Conservation (phyloP, 2,113 vertebrate species). For the Cygnus buccinator region DNA sequence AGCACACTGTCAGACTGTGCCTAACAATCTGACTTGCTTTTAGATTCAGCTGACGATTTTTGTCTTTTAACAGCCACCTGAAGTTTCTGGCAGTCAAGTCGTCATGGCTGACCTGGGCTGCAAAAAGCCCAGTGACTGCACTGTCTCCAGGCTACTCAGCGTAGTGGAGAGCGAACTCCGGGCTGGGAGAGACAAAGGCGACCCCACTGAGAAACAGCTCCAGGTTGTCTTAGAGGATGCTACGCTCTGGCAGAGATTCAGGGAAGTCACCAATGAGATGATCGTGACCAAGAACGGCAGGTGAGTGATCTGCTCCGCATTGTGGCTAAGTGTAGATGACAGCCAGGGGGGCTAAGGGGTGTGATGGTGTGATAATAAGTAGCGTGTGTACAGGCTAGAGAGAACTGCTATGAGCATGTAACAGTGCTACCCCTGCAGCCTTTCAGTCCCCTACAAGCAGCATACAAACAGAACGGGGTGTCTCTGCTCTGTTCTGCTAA, state of each 20-base stretch:
- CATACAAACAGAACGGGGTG: neutral
- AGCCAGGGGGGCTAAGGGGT: neutral
- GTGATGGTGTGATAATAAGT: neutral
- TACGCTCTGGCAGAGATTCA: conserved; percentile 92
- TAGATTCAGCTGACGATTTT: conserved; percentile 9
- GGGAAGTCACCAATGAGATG: conserved; percentile 96
- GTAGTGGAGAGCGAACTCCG: conserved; percentile 91
- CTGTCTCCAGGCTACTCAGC: conserved; percentile 87
- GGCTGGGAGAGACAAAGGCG: conserved; percentile 92
- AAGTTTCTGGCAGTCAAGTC: conserved; percentile 56
- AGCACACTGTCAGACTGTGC: neutral
- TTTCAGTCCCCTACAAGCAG: neutral
- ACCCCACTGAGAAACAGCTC: conserved; percentile 93
- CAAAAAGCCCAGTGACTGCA: conserved; percentile 73
- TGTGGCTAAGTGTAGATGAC: neutral
- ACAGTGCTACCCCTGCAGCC: neutral
- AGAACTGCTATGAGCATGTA: neutral
- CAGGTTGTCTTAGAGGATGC: conserved; percentile 90
- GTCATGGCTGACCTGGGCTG: conserved; percentile 70
- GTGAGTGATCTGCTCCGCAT: conserved; percentile 72
- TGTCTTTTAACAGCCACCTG: conserved; percentile 55
- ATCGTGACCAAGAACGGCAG: conserved; percentile 98
- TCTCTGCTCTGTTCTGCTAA: neutral
- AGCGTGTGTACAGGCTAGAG: neutral
- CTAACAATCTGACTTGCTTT: conserved; percentile 10